Evolutionary conservation across 2,888 invertebrate genomes (phyloP), one percentile per base, ranked within the genome.

Genomic region (Eilema sororculum): DNA sequence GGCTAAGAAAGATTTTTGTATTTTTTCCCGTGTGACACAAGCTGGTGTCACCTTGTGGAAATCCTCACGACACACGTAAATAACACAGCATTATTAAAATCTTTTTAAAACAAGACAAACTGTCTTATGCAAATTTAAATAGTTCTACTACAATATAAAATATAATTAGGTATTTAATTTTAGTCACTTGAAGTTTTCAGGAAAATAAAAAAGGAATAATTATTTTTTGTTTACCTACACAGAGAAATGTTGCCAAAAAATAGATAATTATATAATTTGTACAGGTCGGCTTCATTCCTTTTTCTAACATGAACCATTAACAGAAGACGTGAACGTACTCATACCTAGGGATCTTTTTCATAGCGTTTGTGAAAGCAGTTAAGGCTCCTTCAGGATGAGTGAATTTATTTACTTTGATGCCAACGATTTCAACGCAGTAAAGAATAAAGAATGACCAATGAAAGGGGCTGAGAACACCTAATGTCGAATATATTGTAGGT

Each of bases 41-140:
- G n/a, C 52, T 52, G n/a, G 52, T 52, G 52, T 52, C 52, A 52
- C 52, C 52, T 52, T 52, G 52, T n/a, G n/a, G n/a, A 52, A 52
- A n/a, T n/a, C n/a, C 52, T 52, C n/a, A n/a, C 52, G n/a, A 52
- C 20, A 52, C 52, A 52, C 52, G n/a, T 8, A n/a, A 52, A 52
- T 52, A n/a, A 52, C 52, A 46, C 20, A 52, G n/a, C n/a, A n/a
- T 52, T n/a, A 52, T 8, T n/a, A 52, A 52, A 52, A 52, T 52
- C 20, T n/a, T 52, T 52, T 52, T 9, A 9, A 52, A 52, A 46
- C 6, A 20, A 46, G 16, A 46, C 46, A 20, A 46, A 52, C 52
- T 6, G n/a, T 9, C 52, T n/a, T 52, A 52, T n/a, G 20, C 20
- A 52, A 8, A 52, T 8, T 20, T n/a, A 52, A n/a, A n/a, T 52